phyloP scores from a whole-genome alignment of 2,888 invertebrate species.

The Xestia rhomboidea region DNA sequence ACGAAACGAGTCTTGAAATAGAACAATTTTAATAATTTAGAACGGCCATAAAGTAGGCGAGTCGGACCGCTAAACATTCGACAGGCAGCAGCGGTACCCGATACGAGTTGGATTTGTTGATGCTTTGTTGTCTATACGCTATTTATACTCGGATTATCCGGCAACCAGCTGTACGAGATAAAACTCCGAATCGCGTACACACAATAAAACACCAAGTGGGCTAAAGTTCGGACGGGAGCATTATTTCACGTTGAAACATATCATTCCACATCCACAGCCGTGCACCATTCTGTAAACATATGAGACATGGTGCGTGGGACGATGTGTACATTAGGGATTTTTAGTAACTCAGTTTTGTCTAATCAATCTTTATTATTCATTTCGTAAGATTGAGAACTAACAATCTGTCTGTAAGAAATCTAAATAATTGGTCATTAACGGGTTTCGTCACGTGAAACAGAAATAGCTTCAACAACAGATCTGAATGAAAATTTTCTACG shows the following conservation, averaged over 20 bases:
- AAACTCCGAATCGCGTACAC: conserved; percentile 81
- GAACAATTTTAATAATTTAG: conserved; percentile 69
- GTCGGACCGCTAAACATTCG: conserved; percentile 63
- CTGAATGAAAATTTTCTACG: conserved; percentile 4
- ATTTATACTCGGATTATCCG: conserved; percentile 86
- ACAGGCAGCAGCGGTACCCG: conserved; percentile 70
- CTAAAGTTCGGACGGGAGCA: conserved; percentile 80
- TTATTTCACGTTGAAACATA: conserved; percentile 85
- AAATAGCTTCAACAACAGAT: conserved; percentile 41
- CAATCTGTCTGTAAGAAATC: conserved; percentile 39
- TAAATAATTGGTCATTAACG: conserved; percentile 44
- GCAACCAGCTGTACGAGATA: conserved; percentile 89
- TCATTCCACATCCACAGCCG: conserved; percentile 82
- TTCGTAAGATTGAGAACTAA: conserved; percentile 48
- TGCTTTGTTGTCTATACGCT: conserved; percentile 85
- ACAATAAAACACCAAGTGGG: conserved; percentile 85
- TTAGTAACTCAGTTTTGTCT: conserved; percentile 75
- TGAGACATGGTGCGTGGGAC: conserved; percentile 81
- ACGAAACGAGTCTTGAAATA: conserved; percentile 65
- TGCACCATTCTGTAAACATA: conserved; percentile 86
- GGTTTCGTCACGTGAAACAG: conserved; percentile 38
- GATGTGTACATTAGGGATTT: conserved; percentile 81
- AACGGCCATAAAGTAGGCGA: conserved; percentile 68
- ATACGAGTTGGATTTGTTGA: conserved; percentile 70
- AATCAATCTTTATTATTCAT: conserved; percentile 67